Evolutionary conservation across 2,113 vertebrate species (phyloP).

Genomic region (Natator depressus): DNA sequence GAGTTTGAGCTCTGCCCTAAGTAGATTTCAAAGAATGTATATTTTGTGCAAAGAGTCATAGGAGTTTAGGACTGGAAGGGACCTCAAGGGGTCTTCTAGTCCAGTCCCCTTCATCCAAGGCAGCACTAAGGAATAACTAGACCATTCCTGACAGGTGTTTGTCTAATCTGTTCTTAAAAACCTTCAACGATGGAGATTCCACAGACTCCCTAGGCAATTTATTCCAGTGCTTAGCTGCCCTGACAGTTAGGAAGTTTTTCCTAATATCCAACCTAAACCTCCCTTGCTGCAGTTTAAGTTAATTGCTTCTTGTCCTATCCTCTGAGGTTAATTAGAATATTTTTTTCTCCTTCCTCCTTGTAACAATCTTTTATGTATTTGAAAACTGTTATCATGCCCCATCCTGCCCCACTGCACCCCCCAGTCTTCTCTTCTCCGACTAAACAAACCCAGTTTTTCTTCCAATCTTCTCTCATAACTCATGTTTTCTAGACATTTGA

Average conservation of each 20-base stretch:
- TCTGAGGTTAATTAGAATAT: background rate
- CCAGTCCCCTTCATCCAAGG: background rate
- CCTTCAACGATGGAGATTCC: background rate
- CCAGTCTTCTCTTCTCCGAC: background rate
- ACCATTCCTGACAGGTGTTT: background rate
- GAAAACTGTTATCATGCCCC: background rate
- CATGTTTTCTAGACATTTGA: background rate
- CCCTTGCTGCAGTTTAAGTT: too few species aligned
- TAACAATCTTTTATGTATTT: background rate
- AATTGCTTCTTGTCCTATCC: background rate
- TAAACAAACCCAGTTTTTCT: background rate
- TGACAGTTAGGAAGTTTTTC: background rate
- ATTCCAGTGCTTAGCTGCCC: background rate
- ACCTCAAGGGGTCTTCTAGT: background rate
- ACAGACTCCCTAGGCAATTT: background rate
- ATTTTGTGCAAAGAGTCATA: background rate
- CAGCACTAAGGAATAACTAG: background rate
- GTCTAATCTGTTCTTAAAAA: background rate
- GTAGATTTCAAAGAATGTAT: background rate
- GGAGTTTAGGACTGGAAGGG: background rate
- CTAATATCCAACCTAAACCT: background rate
- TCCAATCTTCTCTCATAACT: background rate
- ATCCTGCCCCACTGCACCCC: too few species aligned
- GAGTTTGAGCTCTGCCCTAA: rapidly evolving
- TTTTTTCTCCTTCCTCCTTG: too few species aligned